Conservation (phyloP, 1,140 invertebrate species). For the Panagrolaimus sp. region DNA sequence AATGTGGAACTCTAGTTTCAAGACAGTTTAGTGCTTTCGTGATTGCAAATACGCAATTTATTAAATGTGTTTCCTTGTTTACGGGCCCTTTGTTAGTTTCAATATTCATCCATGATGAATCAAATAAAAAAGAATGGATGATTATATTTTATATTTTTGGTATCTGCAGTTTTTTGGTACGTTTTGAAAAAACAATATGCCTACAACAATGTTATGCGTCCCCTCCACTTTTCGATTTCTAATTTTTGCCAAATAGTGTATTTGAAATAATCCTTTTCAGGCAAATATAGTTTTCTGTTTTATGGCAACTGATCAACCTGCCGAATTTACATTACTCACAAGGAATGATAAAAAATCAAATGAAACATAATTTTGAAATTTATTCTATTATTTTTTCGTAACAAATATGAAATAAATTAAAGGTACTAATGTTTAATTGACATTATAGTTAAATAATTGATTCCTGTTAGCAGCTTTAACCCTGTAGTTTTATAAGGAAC, state of each 20-base stretch:
- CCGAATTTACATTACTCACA: not conserved
- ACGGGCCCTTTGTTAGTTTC: not conserved
- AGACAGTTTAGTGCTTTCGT: slow-evolving; percentile 18
- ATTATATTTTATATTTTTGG: slow-evolving; percentile 17
- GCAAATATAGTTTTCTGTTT: slow-evolving; percentile 4
- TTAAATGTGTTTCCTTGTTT: slow-evolving; percentile 13
- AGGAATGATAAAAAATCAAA: too few relatives aligned
- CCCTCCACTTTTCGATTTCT: not conserved
- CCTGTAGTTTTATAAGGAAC: too few relatives aligned
- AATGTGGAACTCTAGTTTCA: not conserved
- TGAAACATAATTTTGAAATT: too few relatives aligned
- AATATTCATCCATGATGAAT: not conserved
- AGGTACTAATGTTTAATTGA: too few relatives aligned
- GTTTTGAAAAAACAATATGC: not conserved
- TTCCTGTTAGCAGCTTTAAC: too few relatives aligned
- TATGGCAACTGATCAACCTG: not conserved
- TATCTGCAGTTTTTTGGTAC: not conserved
- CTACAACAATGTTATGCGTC: not conserved
- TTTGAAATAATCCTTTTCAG: not conserved
- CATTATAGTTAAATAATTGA: too few relatives aligned
- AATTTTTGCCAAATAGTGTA: not conserved
- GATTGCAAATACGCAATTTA: slow-evolving; percentile 14
- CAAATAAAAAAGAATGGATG: not conserved
- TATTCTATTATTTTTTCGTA: too few relatives aligned
- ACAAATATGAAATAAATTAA: too few relatives aligned